A percentile compares a stretch with the other conserved stretches of the same genome.
These are phyloP conservation scores for Taenioides sp. DNA, from an alignment of 2,797 vertebrate species.

Conservation along the genomic window DNA sequence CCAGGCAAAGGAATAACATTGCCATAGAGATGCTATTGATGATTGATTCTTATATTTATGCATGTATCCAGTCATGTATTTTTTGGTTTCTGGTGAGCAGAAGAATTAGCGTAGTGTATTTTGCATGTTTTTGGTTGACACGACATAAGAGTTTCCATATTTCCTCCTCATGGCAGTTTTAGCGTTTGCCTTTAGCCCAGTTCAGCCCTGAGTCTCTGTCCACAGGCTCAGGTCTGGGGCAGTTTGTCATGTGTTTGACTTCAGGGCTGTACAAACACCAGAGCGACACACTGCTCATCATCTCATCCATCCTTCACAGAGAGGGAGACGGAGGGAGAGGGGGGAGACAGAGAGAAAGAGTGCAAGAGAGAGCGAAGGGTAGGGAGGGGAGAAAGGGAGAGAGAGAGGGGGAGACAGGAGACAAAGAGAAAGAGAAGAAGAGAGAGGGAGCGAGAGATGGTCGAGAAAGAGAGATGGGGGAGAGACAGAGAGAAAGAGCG, in stretches of 20 bases:
- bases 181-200: constrained; percentile 21
- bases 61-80: too few relatives aligned
- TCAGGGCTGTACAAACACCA: constrained; percentile 74
- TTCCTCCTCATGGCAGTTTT: constrained; percentile 39
- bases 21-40: too few relatives aligned
- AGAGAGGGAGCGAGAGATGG: too few relatives aligned
- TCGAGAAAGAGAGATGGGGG: too few relatives aligned
- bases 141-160: not conserved
- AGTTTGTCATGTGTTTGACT: constrained; percentile 69
- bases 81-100: not conserved
- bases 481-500: too few relatives aligned
- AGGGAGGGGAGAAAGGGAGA: too few relatives aligned
- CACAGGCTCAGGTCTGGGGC: constrained; percentile 43
- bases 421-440: too few relatives aligned
- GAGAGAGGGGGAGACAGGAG: too few relatives aligned
- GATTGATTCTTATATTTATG: too few relatives aligned
- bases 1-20: too few relatives aligned
- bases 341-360: not conserved
- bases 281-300: constrained; percentile 60
- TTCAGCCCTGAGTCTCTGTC: not conserved
- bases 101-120: not conserved
- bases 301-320: constrained; percentile 61
- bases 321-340: not conserved
- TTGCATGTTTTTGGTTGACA: not conserved
- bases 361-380: too few relatives aligned